Evolutionary conservation across 2,888 invertebrate species (phyloP).

Genomic region (Patella caerulea): DNA sequence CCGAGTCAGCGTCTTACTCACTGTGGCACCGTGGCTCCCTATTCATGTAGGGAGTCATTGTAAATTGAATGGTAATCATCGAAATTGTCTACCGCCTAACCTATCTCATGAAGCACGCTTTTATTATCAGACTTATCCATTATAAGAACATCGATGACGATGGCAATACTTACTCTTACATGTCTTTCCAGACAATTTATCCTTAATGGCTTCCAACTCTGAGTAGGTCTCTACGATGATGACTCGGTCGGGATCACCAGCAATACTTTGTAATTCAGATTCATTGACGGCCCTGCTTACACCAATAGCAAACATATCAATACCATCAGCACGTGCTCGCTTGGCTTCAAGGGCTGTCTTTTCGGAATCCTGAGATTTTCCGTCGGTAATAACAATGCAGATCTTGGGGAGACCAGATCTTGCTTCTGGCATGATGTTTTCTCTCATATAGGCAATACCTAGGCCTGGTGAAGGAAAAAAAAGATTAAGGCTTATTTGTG

Average conservation of each 20-base stretch:
- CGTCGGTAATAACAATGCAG: background rate
- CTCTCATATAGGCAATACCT: slow-evolving; percentile 4
- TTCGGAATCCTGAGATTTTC: slow-evolving; percentile 14
- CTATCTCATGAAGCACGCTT: too few species aligned
- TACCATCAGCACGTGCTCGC: slow-evolving; percentile 19
- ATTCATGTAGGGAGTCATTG: too few species aligned
- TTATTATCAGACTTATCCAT: too few species aligned
- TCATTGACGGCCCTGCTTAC: slow-evolving; percentile 26
- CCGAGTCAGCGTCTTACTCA: too few species aligned
- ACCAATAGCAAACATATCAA: slow-evolving; percentile 37
- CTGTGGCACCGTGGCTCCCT: too few species aligned
- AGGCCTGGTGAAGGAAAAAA: background rate
- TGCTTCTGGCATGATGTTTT: background rate
- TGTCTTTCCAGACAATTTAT: slow-evolving; percentile 25
- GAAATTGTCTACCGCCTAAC: too few species aligned
- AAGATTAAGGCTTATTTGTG: too few species aligned
- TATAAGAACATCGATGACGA: too few species aligned
- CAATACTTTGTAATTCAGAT: slow-evolving; percentile 34
- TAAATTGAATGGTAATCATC: too few species aligned
- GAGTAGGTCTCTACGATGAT: slow-evolving; percentile 32
- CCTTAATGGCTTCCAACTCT: slow-evolving; percentile 32
- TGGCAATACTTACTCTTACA: slow-evolving; percentile 22
- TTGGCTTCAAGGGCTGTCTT: slow-evolving; percentile 27
- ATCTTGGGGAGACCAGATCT: background rate
- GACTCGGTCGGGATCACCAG: slow-evolving; percentile 26